These are phyloP conservation scores for Lasiommata megera DNA, from an alignment of 2,888 invertebrate species.

Conservation along the genomic window DNA sequence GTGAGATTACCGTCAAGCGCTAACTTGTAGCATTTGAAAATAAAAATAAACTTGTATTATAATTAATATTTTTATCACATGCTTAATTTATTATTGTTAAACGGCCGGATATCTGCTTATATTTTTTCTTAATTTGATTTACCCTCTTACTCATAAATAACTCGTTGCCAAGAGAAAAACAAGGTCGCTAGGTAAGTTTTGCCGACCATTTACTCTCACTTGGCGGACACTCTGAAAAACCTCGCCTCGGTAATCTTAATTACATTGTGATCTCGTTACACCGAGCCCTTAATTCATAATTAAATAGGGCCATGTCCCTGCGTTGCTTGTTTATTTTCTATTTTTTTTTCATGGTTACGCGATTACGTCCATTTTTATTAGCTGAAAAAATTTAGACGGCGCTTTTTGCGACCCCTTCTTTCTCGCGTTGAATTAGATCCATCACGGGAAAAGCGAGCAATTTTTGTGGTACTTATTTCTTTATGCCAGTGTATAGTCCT, in stretches of 20 bases:
- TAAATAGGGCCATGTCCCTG: constrained; percentile 75
- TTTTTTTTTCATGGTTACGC: constrained; percentile 66
- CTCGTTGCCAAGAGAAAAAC: constrained; percentile 34
- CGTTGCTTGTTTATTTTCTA: constrained; percentile 73
- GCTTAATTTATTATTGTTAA: too few species aligned
- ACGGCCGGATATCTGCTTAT: constrained; percentile 2
- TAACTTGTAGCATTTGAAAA: too few species aligned
- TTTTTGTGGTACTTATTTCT: constrained; percentile 52
- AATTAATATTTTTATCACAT: too few species aligned
- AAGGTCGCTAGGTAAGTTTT: constrained; percentile 49
- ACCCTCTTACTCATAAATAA: constrained; percentile 18
- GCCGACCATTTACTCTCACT: constrained; percentile 65
- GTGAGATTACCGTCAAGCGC: too few species aligned
- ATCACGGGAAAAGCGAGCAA: constrained; percentile 68
- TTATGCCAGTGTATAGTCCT: constrained; percentile 50
- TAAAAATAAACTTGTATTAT: too few species aligned
- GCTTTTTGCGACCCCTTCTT: constrained; percentile 69
- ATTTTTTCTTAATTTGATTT: constrained; percentile 11
- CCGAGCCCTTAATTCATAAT: constrained; percentile 76
- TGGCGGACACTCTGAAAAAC: constrained; percentile 63
- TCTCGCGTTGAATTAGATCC: constrained; percentile 71
- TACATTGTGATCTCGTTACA: constrained; percentile 79
- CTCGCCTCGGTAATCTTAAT: constrained; percentile 78
- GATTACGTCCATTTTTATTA: constrained; percentile 66
- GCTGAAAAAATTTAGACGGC: constrained; percentile 57